Base-by-base conservation (phyloP, 2,888 invertebrate genomes). In the Eugnorisma glareosa region DNA sequence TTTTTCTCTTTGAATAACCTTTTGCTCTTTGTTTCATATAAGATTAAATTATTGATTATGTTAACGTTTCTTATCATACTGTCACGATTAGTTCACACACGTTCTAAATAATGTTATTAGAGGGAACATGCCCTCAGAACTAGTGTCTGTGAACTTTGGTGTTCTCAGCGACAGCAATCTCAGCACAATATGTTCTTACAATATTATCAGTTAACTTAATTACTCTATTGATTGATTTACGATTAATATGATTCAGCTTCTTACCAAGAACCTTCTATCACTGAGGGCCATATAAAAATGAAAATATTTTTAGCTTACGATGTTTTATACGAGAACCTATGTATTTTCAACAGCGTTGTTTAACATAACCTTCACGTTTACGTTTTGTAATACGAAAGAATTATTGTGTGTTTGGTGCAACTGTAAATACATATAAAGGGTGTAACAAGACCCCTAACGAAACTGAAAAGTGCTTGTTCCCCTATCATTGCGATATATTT, bases 201-300 rank as follows among this genome's bases (percentile, higher is more conserved):
- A 51, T 51, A 48, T 31, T 40, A 48, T 15, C 31, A 61, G 21
- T 21, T 37, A 21, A 75, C 40, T 48, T 51, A 31, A 61, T 43
- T 51, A 77, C 21, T 77, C 18, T 64, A 43, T 64, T 37, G 28
- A 75, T 57, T 59, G 24, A 75, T 57, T 73, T 51, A 72, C 11
- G 13, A 59, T 31, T 59, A 35, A 37, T 37, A 51, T 40, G 37
- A 31, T 18, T 40, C 24, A 72, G 28, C 24, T 37, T n/a, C 4
- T 35, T 21, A 28, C 6, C 21, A 48, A 37, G 45, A 48, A 28
- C 15, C 5, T 67, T 31, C 24, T 31, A 31, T 70, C 40, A 31
- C 15, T 11, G 18, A 31, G 10, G 1, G 24, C 21, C 10, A 69
- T 10, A 21, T 51, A 51, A 67, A 43, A 54, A 43, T 18, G 31